Percentiles rank a stretch among this genome's conserved stretches.
Conservation (phyloP, 1,140 invertebrate genomes). For the Aphelenchoides fujianensis region DNA sequence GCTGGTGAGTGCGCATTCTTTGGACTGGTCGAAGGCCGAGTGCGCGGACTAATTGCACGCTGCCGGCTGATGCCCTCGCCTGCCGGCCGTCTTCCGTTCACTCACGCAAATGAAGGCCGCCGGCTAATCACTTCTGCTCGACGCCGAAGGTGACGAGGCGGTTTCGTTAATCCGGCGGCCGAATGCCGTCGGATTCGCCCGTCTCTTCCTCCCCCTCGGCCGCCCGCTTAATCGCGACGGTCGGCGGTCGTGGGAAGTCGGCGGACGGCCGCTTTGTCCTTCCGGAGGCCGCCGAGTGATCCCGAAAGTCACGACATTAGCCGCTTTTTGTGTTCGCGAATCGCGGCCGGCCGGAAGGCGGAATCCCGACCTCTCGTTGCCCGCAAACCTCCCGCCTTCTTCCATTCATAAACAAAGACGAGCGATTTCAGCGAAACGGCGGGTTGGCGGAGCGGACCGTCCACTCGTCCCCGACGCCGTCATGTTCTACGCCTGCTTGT, state of each 20-base stretch:
- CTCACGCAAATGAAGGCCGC: too few species aligned
- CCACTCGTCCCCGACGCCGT: neutral
- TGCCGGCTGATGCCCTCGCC: too few species aligned
- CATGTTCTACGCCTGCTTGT: slow-evolving; percentile 62
- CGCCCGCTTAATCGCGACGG: neutral
- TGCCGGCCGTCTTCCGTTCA: too few species aligned
- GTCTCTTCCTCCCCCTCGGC: too few species aligned
- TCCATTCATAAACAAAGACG: neutral
- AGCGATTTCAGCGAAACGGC: neutral
- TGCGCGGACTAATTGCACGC: too few species aligned
- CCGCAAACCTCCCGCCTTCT: neutral
- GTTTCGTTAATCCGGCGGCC: too few species aligned
- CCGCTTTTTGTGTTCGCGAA: neutral
- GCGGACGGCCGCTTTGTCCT: neutral
- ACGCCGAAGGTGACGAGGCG: too few species aligned
- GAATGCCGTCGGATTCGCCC: too few species aligned
- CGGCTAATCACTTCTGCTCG: too few species aligned
- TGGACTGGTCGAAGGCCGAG: too few species aligned
- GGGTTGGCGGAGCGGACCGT: neutral
- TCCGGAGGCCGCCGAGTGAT: neutral
- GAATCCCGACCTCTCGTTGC: neutral
- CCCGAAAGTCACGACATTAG: neutral
- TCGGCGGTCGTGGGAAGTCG: neutral
- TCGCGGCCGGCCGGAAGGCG: neutral
- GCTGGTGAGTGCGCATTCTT: too few species aligned